These are phyloP conservation scores for Aleiodes leptofemur DNA, from an alignment of 2,888 invertebrate species.

Conservation along the genomic window DNA sequence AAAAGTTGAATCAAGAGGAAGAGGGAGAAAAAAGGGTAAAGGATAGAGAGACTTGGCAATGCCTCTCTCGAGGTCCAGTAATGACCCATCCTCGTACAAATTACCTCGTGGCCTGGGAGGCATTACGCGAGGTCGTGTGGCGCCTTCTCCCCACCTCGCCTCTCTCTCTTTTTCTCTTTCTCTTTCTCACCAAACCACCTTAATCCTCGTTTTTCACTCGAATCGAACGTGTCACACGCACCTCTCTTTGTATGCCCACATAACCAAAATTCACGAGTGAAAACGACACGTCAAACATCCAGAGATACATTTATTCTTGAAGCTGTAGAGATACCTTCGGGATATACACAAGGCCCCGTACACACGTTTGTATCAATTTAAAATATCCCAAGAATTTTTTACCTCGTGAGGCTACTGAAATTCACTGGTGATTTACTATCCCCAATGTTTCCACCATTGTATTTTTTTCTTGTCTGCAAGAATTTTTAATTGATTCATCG, in stretches of 20 bases:
- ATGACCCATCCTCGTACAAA: constrained; percentile 62
- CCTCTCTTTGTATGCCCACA: constrained; percentile 6
- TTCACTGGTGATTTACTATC: not conserved
- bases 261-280: constrained; percentile 29
- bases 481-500: not conserved
- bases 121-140: constrained; percentile 49
- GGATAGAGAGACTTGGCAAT: constrained; percentile 1
- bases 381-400: constrained; percentile 19
- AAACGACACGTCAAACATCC: constrained; percentile 32
- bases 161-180: not conserved
- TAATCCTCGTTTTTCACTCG: constrained; percentile 35
- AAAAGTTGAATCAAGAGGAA: not conserved
- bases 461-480: not conserved
- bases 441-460: too few relatives aligned
- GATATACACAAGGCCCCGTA: not conserved
- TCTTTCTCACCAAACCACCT: not conserved
- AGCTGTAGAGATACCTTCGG: constrained; percentile 8
- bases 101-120: constrained; percentile 53
- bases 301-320: constrained; percentile 16
- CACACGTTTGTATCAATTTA: constrained; percentile 12
- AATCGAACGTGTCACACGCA: constrained; percentile 33
- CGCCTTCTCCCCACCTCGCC: constrained; percentile 38
- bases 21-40: not conserved
- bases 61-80: constrained; percentile 49
- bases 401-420: constrained; percentile 2